Evolutionary conservation across 2,797 vertebrate genomes (phyloP).

Genomic region (Toxotes lorentzi): DNA sequence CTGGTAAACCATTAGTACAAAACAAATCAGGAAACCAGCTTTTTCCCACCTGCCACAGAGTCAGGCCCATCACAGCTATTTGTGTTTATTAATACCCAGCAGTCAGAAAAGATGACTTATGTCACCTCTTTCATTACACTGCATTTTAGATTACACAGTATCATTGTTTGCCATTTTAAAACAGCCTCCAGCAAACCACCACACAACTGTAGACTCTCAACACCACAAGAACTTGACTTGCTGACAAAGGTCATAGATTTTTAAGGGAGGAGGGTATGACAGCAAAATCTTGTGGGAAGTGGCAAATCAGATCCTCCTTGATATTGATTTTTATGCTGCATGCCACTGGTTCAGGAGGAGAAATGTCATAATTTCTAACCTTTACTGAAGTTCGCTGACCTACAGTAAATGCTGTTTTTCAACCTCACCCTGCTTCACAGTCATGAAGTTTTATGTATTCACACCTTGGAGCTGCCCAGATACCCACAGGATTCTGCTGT

Average conservation of each 20-base stretch:
- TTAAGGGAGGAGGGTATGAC: too few relatives aligned
- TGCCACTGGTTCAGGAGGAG: not conserved
- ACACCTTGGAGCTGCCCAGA: not conserved
- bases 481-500: not conserved
- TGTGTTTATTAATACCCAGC: not conserved
- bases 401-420: not conserved
- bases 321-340: not conserved
- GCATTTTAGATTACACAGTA: not conserved
- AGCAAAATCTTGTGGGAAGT: not conserved
- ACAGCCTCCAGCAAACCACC: not conserved
- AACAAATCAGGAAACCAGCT: not conserved
- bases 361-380: not conserved
- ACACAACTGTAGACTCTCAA: not conserved
- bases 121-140: not conserved
- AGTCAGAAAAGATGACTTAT: not conserved
- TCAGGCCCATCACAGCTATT: not conserved
- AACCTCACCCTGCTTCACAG: not conserved
- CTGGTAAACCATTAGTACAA: not conserved
- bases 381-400: not conserved
- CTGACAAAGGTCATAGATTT: too few relatives aligned
- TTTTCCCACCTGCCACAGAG: not conserved
- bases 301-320: conserved; percentile 6
- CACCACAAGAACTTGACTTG: conserved; percentile 1
- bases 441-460: not conserved
- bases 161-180: not conserved